Base-by-base conservation (phyloP, 2,113 vertebrate species). In the Sylvietta virens region DNA sequence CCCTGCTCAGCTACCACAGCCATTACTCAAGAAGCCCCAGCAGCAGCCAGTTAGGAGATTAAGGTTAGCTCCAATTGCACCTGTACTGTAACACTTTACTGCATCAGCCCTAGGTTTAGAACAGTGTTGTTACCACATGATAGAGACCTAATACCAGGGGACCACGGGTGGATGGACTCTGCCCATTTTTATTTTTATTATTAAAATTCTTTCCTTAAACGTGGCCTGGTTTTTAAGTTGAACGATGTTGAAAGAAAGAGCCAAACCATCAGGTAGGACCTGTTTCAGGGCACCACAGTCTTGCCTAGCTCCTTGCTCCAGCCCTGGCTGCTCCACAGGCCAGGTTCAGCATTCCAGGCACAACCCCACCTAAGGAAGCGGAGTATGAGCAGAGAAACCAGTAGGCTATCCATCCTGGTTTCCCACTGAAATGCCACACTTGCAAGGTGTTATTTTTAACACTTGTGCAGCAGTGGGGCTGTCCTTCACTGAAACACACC, bases 181-280 rank as follows among this genome's bases (percentile, higher is more conserved):
- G 64, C 92, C 92, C 71, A 57, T 85, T 92, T 86, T 88, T 82
- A 57, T 85, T 92, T 86, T 88, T 82, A 82, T 28, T 57, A 93
- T 48, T 72, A 37, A 80, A 92, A 82, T 88, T 61, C 33, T 69
- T 82, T 61, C 82, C 37, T 58, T 86, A 80, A 65, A 39, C 11
- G 0, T 18, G 72, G 79, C 92, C 88, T 70, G 47, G 8, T 80
- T 92, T 90, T 85, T n/a, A 64, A 58, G 79, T 18, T 26, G 58
- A 61, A 61, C 5, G 13, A 54, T 88, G 95, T 80, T 57, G 95
- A 94, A 96, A 96, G 85, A 61, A 86, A 57, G 71, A 95, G 22
- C 82, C 67, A 66, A 93, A 73, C 90, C 11, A 7, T 93, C 95
- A 93, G 76, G 95, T 10, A 97, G 81, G 95, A 91, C 94, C 86